Evolutionary conservation across 2,113 vertebrate genomes (phyloP).

Genomic region (Ovis aries): DNA sequence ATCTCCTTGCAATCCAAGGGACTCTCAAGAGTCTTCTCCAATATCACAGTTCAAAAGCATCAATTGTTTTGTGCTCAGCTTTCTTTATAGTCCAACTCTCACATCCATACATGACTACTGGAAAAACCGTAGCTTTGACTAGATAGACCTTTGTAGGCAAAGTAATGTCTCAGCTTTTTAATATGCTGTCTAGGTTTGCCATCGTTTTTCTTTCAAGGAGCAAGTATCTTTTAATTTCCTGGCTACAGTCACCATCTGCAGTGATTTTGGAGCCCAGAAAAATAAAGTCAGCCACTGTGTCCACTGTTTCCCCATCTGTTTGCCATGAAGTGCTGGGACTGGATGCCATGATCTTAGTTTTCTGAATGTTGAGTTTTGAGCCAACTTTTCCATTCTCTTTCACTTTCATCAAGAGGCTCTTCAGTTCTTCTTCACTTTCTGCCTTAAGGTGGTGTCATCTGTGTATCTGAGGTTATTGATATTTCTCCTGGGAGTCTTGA

Average conservation of each 20-base stretch:
- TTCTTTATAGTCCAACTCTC: background rate
- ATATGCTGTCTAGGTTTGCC: background rate
- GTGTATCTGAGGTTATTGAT: background rate
- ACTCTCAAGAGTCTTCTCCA: background rate
- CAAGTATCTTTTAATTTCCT: background rate
- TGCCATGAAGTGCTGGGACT: background rate
- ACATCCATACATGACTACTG: background rate
- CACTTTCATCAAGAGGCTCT: background rate
- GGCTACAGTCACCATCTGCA: background rate
- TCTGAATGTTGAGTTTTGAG: background rate
- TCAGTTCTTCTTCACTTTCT: background rate
- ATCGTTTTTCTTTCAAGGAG: background rate
- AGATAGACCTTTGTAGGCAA: background rate
- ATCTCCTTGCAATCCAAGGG: background rate
- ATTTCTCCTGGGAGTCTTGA: background rate
- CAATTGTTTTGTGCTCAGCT: background rate
- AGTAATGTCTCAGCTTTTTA: background rate
- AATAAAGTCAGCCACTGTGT: background rate
- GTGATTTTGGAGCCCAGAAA: background rate
- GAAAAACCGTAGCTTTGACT: background rate
- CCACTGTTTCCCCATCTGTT: background rate
- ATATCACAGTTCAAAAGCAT: background rate
- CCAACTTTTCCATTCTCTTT: background rate
- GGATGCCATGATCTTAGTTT: background rate
- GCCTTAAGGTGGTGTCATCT: background rate